Base-by-base conservation (phyloP, 2,797 vertebrate species). In the Aldrovandia affinis region DNA sequence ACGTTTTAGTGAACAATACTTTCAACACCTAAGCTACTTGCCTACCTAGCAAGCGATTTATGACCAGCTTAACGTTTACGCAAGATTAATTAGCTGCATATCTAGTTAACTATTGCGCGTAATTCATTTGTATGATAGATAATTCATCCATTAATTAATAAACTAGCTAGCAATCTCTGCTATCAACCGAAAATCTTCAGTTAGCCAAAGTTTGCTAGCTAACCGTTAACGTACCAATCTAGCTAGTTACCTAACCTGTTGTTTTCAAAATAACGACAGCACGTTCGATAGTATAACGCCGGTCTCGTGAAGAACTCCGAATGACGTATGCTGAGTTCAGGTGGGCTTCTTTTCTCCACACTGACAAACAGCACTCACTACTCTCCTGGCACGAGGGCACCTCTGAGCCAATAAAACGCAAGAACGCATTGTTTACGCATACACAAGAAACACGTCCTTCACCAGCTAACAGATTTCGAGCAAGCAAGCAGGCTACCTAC, bases 221-320 rank as follows among this genome's bases (percentile, higher is more conserved):
- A 39, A 73, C 33, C 33, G 68, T 73, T 73, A 73, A 73, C 36
- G 33, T 39, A 73, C 63, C 63, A 1, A 28, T 39, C 18, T 20
- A 22, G 47, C 12, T 15, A 39, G 33, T 6, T 14, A 33, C 68
- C 4, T 14, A 50, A 12, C 12, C 12, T 33, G 14, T 22, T 20
- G 36, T 73, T 73, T 73, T 73, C 68, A 39, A 73, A 73, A 73
- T 73, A 73, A 73, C 61, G 61, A 30, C 68, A 73, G 33, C 68
- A 73, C 68, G 68, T 39, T 73, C 68, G 68, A 73, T 39, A 20
- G 33, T 18, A 22, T 30, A 39, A 30, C 68, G 14, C 68, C 68
- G 36, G 28, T 33, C 12, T 68, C 36, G 6, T 20, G 68, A 33
- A 12, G 6, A 22, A 73, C 33, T 20, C 12, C 18, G 12, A 42